phyloP scores from a whole-genome alignment of 2,888 invertebrate species.

The Diaperis boleti region DNA sequence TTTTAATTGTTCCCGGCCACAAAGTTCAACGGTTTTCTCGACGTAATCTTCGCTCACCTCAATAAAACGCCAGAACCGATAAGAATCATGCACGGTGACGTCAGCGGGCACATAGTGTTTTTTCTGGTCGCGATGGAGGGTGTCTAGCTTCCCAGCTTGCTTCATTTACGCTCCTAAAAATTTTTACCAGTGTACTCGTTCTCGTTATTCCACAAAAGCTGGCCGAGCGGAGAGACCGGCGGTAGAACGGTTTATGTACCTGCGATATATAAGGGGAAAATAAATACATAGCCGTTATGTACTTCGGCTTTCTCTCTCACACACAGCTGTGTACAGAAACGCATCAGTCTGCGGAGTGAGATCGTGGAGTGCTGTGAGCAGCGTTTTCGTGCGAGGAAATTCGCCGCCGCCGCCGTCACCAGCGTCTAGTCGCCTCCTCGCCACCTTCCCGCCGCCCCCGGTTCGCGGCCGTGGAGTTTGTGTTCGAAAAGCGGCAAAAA shows the following conservation, averaged over 20 bases:
- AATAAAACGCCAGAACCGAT: no score
- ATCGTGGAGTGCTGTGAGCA: slow-evolving; percentile 58
- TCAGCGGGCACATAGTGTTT: not conserved
- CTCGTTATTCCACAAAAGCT: slow-evolving; percentile 58
- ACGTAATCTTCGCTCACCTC: not conserved
- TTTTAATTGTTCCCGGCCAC: no score
- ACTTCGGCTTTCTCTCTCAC: slow-evolving; percentile 58
- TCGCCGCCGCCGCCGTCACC: slow-evolving; percentile 30
- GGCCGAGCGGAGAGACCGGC: slow-evolving; percentile 59
- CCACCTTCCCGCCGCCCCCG: not conserved
- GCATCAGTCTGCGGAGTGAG: slow-evolving; percentile 65
- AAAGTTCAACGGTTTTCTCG: no score
- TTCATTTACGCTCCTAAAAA: slow-evolving; percentile 30
- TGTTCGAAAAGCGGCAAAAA: slow-evolving; percentile 43
- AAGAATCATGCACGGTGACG: slow-evolving; percentile 3
- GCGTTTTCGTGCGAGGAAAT: slow-evolving; percentile 41
- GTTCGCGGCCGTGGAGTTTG: not conserved
- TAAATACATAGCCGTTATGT: slow-evolving; percentile 63
- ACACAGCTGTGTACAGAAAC: slow-evolving; percentile 68
- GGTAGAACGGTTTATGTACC: slow-evolving; percentile 63
- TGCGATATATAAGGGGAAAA: slow-evolving; percentile 63
- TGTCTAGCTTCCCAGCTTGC: not conserved
- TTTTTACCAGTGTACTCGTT: slow-evolving; percentile 58
- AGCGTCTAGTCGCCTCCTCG: slow-evolving; percentile 14
- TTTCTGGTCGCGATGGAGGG: not conserved